Percentiles rank a stretch among this genome's conserved stretches.
These are phyloP conservation scores for Tachypleus tridentatus DNA, from an alignment of 1,140 invertebrate genomes.

Conservation along the genomic window DNA sequence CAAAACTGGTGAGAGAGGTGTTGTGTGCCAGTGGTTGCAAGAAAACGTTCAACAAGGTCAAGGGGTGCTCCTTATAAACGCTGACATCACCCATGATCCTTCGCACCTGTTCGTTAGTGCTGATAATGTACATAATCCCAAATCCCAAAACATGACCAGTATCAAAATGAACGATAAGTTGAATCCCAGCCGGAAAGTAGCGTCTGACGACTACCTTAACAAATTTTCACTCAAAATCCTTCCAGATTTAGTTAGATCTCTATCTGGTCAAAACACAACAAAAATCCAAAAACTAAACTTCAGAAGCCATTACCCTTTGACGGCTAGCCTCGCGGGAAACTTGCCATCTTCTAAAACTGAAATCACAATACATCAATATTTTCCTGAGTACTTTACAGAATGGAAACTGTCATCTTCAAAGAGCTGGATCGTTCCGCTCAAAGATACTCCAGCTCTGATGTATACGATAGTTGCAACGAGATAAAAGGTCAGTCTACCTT, in stretches of 20 bases:
- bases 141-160: conserved; percentile 14
- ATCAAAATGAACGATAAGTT: conserved; percentile 3
- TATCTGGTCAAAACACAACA: conserved; percentile 19
- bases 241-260: conserved; percentile 15
- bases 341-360: too few species aligned
- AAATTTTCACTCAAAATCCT: conserved; percentile 17
- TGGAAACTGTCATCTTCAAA: too few species aligned
- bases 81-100: conserved; percentile 5
- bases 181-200: conserved; percentile 15
- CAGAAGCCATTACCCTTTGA: too few species aligned
- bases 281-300: too few species aligned
- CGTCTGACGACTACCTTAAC: conserved; percentile 21
- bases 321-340: too few species aligned
- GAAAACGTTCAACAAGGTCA: neutral
- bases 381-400: too few species aligned
- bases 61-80: neutral
- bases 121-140: conserved; percentile 10
- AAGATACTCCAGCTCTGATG: too few species aligned
- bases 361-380: too few species aligned
- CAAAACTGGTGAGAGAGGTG: neutral
- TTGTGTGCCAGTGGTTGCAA: neutral
- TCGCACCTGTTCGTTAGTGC: conserved; percentile 9
- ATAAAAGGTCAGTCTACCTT: too few species aligned
- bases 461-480: too few species aligned
- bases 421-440: too few species aligned